A percentile compares a stretch with the other conserved stretches of the same genome.
These are phyloP conservation scores for Corythaeola cristata DNA, from an alignment of 2,113 vertebrate genomes.

Conservation along the genomic window DNA sequence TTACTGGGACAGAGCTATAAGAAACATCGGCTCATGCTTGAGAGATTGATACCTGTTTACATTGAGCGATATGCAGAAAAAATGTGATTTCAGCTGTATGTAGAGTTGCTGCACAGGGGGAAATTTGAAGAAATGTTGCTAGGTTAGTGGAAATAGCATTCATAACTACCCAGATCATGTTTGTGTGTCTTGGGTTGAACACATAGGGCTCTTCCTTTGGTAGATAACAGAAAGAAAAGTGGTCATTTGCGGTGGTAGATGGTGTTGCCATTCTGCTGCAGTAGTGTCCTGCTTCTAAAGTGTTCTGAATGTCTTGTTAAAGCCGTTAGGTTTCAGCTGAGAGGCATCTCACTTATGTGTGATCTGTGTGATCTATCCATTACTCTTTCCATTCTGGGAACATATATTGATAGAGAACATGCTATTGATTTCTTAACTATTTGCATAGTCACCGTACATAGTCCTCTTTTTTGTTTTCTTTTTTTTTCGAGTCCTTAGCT, in stretches of 20 bases:
- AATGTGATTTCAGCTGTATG: neutral
- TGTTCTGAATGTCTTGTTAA: neutral
- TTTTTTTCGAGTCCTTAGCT: neutral
- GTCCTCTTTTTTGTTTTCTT: neutral
- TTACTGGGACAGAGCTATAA: neutral
- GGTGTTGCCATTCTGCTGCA: neutral
- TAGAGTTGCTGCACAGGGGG: neutral
- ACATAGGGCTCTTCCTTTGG: neutral
- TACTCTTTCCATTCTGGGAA: neutral
- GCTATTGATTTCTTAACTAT: neutral
- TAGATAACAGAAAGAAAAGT: neutral
- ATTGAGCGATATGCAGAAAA: neutral
- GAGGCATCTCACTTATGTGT: neutral
- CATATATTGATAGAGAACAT: neutral
- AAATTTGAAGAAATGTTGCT: neutral
- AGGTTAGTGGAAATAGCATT: neutral
- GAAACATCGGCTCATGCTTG: neutral
- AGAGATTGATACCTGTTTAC: neutral
- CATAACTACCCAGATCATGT: accelerated
- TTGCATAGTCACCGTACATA: neutral
- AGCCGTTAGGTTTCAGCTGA: neutral
- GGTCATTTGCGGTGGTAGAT: neutral
- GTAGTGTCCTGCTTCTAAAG: neutral
- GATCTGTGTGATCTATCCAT: neutral
- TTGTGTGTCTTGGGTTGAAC: neutral